Evolutionary conservation across 2,797 vertebrate genomes (phyloP).

Genomic region (Tauraco hartlaubi): DNA sequence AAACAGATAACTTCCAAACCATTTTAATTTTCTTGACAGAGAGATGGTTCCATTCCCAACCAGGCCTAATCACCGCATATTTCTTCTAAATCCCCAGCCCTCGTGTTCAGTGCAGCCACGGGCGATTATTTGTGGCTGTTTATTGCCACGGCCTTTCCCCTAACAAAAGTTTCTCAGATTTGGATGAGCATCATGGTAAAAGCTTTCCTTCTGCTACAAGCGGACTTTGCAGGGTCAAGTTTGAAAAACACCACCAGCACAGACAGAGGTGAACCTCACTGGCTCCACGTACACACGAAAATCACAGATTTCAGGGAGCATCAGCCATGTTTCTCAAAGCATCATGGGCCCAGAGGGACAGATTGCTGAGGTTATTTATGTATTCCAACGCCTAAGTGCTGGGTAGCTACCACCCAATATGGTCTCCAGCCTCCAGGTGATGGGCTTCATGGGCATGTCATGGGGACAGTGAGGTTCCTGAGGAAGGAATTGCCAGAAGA

Average conservation of each 20-base stretch:
- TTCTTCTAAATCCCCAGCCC: not conserved
- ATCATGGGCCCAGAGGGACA: not conserved
- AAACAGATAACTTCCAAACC: conserved; percentile 31
- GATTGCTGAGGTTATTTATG: not conserved
- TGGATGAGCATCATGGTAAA: not conserved
- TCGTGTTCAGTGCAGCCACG: fast-evolving
- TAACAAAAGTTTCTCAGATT: not conserved
- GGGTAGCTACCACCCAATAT: not conserved
- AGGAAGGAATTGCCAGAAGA: not conserved
- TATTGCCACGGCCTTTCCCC: not conserved
- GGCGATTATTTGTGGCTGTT: not conserved
- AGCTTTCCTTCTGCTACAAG: not conserved
- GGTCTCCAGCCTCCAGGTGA: not conserved
- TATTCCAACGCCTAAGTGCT: not conserved
- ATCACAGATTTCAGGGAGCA: not conserved
- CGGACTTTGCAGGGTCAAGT: not conserved
- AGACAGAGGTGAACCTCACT: not conserved
- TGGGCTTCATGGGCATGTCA: not conserved
- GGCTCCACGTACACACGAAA: not conserved
- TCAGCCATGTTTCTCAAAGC: not conserved
- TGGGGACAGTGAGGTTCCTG: not conserved
- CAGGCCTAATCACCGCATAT: not conserved
- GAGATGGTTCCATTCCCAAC: not conserved
- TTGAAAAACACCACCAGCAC: conserved; percentile 19
- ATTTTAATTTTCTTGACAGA: not conserved